Evolutionary conservation across 2,797 vertebrate genomes (phyloP).

Genomic region (Kryptolebias ocellatus): DNA sequence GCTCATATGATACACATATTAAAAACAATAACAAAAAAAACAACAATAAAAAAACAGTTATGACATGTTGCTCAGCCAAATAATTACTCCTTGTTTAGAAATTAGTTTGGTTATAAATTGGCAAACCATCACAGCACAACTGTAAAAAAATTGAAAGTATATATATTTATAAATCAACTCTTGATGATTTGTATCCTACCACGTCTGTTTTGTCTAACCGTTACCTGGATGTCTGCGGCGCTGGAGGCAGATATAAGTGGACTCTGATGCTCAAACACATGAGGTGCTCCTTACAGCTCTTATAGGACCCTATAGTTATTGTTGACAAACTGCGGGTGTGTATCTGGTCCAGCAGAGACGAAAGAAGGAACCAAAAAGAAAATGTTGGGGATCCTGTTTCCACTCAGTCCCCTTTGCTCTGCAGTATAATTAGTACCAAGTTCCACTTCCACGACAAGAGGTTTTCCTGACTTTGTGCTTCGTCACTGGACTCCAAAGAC

Average conservation of each 20-base stretch:
- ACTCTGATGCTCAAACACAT: not conserved
- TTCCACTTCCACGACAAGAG: too few species aligned
- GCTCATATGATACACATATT: too few species aligned
- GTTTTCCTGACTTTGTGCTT: not conserved
- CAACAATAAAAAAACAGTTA: too few species aligned
- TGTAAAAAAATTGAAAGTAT: not conserved
- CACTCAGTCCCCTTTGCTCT: too few species aligned
- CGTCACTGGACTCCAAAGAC: not conserved
- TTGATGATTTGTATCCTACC: not conserved
- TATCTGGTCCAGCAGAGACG: not conserved
- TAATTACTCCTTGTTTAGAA: too few species aligned
- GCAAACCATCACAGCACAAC: too few species aligned
- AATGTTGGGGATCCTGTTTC: too few species aligned
- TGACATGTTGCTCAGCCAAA: too few species aligned
- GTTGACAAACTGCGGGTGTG: not conserved
- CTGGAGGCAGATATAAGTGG: not conserved
- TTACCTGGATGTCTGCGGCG: not conserved
- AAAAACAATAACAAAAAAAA: too few species aligned
- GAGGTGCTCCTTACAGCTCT: not conserved
- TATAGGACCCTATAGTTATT: not conserved
- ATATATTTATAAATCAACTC: not conserved
- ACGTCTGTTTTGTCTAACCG: not conserved
- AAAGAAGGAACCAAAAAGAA: not conserved
- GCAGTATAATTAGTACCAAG: too few species aligned
- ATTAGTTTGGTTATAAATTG: too few species aligned